These are phyloP conservation scores for Ceuthmochares aereus DNA, from an alignment of 2,113 vertebrate species.

Conservation along the genomic window DNA sequence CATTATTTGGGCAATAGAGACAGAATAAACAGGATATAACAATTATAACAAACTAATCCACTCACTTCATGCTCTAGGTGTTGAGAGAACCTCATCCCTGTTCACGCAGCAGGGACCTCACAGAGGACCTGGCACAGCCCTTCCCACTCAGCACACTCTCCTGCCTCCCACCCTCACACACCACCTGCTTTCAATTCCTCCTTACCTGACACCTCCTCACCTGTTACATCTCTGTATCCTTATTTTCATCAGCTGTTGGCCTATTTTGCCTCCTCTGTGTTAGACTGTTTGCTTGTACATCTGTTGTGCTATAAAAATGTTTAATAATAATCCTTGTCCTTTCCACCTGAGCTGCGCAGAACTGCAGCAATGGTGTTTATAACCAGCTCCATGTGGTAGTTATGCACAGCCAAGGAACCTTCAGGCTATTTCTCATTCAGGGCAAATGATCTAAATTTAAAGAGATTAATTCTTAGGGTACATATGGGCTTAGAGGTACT, in stretches of 20 bases:
- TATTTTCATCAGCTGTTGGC: neutral
- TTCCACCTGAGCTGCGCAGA: constrained; percentile 28
- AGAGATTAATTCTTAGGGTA: constrained; percentile 49
- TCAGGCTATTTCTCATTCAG: constrained; percentile 19
- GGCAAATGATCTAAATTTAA: constrained; percentile 51
- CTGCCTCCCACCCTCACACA: neutral
- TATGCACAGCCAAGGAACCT: constrained; percentile 14
- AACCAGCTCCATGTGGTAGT: constrained; percentile 2
- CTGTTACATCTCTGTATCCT: neutral
- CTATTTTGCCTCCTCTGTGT: neutral
- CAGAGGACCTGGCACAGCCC: neutral
- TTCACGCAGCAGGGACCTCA: neutral
- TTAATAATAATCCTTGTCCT: constrained; percentile 32
- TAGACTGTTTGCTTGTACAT: neutral
- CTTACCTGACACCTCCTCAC: neutral
- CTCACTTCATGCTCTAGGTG: neutral
- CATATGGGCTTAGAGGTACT: neutral
- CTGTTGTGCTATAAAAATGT: constrained; percentile 36
- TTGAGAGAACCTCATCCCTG: neutral
- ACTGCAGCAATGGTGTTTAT: constrained; percentile 3
- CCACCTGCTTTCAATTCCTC: neutral
- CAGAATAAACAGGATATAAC: neutral
- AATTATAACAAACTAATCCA: neutral
- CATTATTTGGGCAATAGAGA: neutral
- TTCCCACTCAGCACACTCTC: neutral